Evolutionary conservation across 1,140 invertebrate genomes (phyloP), one percentile per base, ranked within the genome.

Genomic region (Cydia amplana): DNA sequence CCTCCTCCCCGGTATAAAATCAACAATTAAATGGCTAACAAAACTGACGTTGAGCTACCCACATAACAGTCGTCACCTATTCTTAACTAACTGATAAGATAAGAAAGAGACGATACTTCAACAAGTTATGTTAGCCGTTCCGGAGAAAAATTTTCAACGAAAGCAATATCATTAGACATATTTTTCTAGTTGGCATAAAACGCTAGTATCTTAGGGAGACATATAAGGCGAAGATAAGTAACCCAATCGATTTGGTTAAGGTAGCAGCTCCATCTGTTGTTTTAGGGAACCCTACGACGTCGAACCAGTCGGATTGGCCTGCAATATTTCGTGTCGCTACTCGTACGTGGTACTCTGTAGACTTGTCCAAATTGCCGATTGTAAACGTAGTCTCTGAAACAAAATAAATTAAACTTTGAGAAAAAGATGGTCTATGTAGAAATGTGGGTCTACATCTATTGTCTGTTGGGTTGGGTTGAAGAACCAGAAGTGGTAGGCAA

Each of bases 221-320:
- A 14, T 82, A 67, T 25, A 78, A 51, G 40, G 65, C 60, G 3
- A 76, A 72, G 20, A 88, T 36, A 6, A 89, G 20, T 10, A 89
- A 72, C 6, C 82, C 18, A 9, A 84, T 5, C 6, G 84, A 83
- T 0, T 77, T 46, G 23, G 78, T 70, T 7, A 88, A 43, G 46
- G 75, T 83, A 25, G 79, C 72, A 3, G 83, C 89, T 23, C 79
- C 28, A 7, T 79, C 79, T 0, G 86, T 87, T 9, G 83, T 85
- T 28, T 77, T 78, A 0, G 82, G 82, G 16, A 76, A 23, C 5
- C 25, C 73, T 0, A 55, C 28, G 18, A 89, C 70, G 12, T 81
- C 79, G 14, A 87, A 25, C 87, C 89, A 92, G 9, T 89, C 87
- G 6, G 89, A 92, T 76, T 83, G 82, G 1, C 89, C 88, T 0